These are phyloP conservation scores for Drosophila kikkawai DNA, from an alignment of 1,140 invertebrate genomes.

Conservation along the genomic window DNA sequence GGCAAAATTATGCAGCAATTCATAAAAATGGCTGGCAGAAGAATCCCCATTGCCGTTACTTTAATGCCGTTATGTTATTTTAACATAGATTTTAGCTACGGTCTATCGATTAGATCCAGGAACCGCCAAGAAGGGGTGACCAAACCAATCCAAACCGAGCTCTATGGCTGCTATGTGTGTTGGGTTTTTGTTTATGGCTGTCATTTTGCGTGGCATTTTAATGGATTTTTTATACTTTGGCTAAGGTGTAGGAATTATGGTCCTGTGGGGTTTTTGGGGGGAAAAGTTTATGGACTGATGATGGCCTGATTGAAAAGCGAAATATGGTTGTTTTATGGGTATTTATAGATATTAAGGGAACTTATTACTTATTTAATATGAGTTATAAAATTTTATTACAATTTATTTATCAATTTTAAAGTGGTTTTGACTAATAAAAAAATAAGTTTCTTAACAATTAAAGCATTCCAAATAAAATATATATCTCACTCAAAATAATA, in stretches of 20 bases:
- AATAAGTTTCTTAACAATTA: background rate
- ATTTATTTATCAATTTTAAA: background rate
- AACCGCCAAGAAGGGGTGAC: slow-evolving; percentile 15
- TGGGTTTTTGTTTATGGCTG: slow-evolving; percentile 42
- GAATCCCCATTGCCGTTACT: slow-evolving; percentile 34
- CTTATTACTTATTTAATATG: background rate
- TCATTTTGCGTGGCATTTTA: slow-evolving; percentile 41
- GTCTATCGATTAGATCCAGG: slow-evolving; percentile 57
- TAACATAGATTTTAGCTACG: slow-evolving; percentile 60
- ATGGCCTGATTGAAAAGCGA: slow-evolving; percentile 26
- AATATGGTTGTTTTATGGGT: background rate
- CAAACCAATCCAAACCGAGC: background rate
- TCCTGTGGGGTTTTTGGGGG: background rate
- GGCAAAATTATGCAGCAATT: slow-evolving; percentile 75
- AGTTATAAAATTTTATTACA: background rate
- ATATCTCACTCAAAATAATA: background rate
- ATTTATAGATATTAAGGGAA: background rate
- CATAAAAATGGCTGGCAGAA: slow-evolving; percentile 64
- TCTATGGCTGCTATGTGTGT: slow-evolving; percentile 22
- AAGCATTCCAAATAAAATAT: no score
- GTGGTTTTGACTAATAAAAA: background rate
- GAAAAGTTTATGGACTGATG: slow-evolving; percentile 15
- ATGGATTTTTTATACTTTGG: slow-evolving; percentile 21
- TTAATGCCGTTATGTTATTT: slow-evolving; percentile 58
- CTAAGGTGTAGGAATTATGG: slow-evolving; percentile 1